Conservation (phyloP, 2,888 invertebrate species). For the Sycophila texana region DNA sequence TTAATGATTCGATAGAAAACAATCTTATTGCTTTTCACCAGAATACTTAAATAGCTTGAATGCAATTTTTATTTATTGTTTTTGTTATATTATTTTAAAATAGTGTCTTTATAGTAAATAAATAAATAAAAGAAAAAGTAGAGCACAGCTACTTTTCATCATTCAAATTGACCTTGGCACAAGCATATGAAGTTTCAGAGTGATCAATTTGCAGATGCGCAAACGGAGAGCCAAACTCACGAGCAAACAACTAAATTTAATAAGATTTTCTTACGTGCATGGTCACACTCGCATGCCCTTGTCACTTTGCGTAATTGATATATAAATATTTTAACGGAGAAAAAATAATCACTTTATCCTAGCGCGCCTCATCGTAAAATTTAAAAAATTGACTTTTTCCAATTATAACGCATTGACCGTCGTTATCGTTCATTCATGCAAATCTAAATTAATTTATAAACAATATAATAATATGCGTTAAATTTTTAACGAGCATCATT, state of each 20-base stretch:
- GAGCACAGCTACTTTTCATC: too few relatives aligned
- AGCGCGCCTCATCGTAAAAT: too few relatives aligned
- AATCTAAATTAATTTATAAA: background rate
- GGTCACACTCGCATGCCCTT: background rate
- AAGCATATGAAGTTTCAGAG: background rate
- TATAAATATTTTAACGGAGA: background rate
- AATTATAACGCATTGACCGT: background rate
- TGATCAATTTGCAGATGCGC: background rate
- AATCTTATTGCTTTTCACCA: too few relatives aligned
- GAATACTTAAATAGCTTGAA: too few relatives aligned
- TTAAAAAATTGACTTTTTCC: background rate
- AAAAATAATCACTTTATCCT: background rate
- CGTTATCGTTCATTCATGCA: background rate
- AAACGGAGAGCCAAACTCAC: background rate
- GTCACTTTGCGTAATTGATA: background rate
- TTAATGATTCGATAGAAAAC: too few relatives aligned
- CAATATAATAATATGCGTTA: background rate
- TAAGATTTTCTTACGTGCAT: background rate
- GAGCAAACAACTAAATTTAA: background rate
- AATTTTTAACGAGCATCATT: background rate
- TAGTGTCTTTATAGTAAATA: too few relatives aligned
- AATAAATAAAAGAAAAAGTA: too few relatives aligned
- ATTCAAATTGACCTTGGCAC: background rate
- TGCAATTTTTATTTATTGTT: too few relatives aligned
- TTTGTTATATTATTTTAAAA: too few relatives aligned